Evolutionary conservation across 2,888 invertebrate genomes (phyloP).

Genomic region (Zygogramma bicolorata): DNA sequence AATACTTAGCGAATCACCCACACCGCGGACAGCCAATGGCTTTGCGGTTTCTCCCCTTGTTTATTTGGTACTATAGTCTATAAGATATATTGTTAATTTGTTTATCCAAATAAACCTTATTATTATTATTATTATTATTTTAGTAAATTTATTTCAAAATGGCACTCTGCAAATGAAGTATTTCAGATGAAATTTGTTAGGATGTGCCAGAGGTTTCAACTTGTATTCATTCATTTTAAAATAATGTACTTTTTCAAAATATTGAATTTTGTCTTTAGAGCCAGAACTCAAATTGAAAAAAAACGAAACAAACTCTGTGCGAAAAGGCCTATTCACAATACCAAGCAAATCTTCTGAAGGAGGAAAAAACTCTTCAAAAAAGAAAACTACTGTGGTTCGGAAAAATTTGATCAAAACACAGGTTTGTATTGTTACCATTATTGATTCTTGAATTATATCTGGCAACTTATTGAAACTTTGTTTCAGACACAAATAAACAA

Average conservation of each 20-base stretch:
- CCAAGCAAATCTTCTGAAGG: neutral
- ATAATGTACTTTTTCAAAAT: neutral
- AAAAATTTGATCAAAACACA: conserved; percentile 11
- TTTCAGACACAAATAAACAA: conserved; percentile 15
- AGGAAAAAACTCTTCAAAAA: neutral
- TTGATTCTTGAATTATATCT: no score
- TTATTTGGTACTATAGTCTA: no score
- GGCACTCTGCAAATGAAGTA: no score
- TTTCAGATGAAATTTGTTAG: neutral
- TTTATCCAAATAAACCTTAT: no score
- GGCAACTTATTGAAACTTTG: neutral
- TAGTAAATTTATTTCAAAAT: no score
- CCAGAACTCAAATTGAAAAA: conserved; percentile 24
- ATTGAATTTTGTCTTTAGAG: conserved; percentile 3
- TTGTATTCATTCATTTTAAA: neutral
- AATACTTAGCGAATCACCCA: no score
- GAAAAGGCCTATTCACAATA: conserved; percentile 29
- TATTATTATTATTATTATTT: no score
- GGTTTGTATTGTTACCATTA: neutral
- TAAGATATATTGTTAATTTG: no score
- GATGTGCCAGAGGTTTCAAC: neutral
- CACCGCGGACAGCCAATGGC: no score
- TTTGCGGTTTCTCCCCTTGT: no score
- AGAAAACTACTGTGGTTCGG: conserved; percentile 17
- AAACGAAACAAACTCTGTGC: conserved; percentile 24